A percentile compares a stretch with the other conserved stretches of the same genome.
Conservation (phyloP, 2,888 invertebrate species). For the Rhaphigaster nebulosa region DNA sequence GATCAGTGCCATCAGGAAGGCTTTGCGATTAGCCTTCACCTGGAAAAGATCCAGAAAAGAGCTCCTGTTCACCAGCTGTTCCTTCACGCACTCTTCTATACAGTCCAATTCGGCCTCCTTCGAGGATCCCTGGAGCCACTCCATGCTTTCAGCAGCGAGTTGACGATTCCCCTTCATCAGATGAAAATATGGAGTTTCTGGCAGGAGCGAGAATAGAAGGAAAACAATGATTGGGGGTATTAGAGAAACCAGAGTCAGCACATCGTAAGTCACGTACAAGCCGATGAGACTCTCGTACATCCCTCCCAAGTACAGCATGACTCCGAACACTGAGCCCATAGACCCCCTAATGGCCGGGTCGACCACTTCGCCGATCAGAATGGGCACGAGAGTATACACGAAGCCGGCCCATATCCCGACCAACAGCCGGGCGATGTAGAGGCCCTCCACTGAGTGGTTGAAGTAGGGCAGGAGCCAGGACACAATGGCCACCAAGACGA, state of each 20-base stretch:
- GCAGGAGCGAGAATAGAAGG: conserved; percentile 73
- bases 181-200: conserved; percentile 76
- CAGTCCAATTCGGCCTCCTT: conserved; percentile 57
- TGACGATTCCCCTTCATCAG: conserved; percentile 71
- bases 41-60: conserved; percentile 62
- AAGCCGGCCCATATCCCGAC: conserved; percentile 65
- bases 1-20: conserved; percentile 63
- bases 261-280: conserved; percentile 68
- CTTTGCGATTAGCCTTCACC: conserved; percentile 61
- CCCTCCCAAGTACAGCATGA: conserved; percentile 65
- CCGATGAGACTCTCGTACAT: conserved; percentile 65
- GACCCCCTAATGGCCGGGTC: conserved; percentile 65
- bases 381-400: conserved; percentile 65
- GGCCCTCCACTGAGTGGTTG: conserved; percentile 58
- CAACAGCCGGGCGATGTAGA: conserved; percentile 64
- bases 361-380: conserved; percentile 66
- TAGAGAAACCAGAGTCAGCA: conserved; percentile 69
- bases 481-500: conserved; percentile 73
- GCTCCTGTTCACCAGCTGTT: conserved; percentile 60
- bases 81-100: conserved; percentile 62
- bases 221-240: conserved; percentile 71
- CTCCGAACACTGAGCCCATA: conserved; percentile 64
- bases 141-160: conserved; percentile 59
- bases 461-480: conserved; percentile 70
- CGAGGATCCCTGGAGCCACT: conserved; percentile 61